Conservation (phyloP, 64 coral and sea anemone genomes). For the Porites lutea region DNA sequence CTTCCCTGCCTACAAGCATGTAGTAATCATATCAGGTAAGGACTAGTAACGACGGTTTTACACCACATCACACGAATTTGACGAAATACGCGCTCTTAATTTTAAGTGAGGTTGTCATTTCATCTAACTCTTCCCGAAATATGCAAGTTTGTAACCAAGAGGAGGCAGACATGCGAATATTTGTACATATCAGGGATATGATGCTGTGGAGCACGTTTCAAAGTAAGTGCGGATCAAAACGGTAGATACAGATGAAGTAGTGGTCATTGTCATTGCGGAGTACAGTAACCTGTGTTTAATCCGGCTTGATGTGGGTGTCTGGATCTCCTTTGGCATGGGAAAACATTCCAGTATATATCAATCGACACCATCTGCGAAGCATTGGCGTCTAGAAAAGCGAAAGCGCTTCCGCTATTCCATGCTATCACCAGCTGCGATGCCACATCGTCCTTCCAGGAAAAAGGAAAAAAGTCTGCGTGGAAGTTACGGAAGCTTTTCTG, state of each 20-base stretch:
- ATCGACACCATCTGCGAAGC: background rate
- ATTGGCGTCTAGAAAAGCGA: background rate
- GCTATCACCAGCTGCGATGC: background rate
- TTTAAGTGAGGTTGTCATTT: slow-evolving; percentile 20
- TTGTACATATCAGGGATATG: slow-evolving; percentile 36
- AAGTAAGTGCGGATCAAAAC: slow-evolving; percentile 24
- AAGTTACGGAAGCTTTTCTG: background rate
- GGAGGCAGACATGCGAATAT: slow-evolving; percentile 47
- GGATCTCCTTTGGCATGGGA: slow-evolving; percentile 1
- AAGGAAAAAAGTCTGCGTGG: too few species aligned
- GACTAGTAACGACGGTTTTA: background rate
- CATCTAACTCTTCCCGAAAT: background rate
- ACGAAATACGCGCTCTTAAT: too few species aligned
- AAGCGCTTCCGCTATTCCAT: too few species aligned
- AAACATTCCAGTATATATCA: background rate
- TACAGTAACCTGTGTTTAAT: background rate
- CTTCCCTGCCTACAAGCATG: slow-evolving; percentile 44
- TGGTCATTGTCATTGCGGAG: slow-evolving; percentile 26
- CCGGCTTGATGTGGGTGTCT: background rate
- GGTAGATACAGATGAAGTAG: slow-evolving; percentile 47
- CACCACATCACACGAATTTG: too few species aligned
- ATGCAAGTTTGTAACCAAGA: slow-evolving; percentile 35
- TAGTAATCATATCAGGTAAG: slow-evolving; percentile 18
- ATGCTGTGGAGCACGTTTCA: slow-evolving; percentile 31
- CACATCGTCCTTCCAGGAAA: background rate